These are phyloP conservation scores for Anoplius nigerrimus DNA, from an alignment of 2,888 invertebrate genomes.

Conservation along the genomic window DNA sequence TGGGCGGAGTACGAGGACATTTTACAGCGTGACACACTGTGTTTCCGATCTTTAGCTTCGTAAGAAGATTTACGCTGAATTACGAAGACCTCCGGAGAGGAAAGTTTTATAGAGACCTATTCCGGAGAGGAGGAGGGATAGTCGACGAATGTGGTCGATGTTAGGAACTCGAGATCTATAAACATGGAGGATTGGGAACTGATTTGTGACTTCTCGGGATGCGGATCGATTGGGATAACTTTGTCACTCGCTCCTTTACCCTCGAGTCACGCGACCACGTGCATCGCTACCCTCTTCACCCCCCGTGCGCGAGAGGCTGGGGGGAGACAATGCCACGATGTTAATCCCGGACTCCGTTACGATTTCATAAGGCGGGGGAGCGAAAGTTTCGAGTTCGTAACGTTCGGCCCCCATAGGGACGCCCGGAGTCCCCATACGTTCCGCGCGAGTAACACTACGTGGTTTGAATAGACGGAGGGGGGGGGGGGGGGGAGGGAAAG, in stretches of 20 bases:
- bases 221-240: no score
- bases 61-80: no score
- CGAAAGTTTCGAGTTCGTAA: slow-evolving; percentile 50
- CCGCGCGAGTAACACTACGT: slow-evolving; percentile 51
- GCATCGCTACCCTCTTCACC: neutral
- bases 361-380: slow-evolving; percentile 55
- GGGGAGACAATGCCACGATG: slow-evolving; percentile 62
- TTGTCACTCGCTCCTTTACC: neutral
- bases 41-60: neutral
- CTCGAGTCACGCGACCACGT: slow-evolving; percentile 4
- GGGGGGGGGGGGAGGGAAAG: neutral
- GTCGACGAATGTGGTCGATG: no score
- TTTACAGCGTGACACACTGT: neutral
- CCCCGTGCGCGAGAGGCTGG: slow-evolving; percentile 11
- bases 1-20: neutral
- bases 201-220: no score
- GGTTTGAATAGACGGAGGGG: slow-evolving; percentile 40
- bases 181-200: no score
- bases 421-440: slow-evolving; percentile 30
- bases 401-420: slow-evolving; percentile 43
- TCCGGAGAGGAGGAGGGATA: no score
- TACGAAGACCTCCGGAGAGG: no score
- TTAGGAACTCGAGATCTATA: no score
- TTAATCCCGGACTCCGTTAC: slow-evolving; percentile 63
- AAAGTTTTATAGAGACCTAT: no score